phyloP scores from a whole-genome alignment of 1,140 invertebrate species.

The Frieseomelitta varia region DNA sequence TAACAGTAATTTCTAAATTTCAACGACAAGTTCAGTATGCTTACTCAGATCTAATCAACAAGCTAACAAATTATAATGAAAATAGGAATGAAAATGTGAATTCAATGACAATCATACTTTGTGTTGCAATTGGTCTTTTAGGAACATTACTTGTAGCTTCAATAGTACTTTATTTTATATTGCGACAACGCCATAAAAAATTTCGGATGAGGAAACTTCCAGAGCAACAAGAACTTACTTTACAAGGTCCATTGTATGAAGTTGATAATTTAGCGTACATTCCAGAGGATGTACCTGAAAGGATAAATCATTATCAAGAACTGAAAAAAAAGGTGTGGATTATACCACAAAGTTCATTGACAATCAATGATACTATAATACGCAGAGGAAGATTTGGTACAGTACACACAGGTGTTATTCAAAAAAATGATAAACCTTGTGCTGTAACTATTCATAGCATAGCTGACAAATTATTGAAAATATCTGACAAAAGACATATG shows the following conservation, averaged over 20 bases:
- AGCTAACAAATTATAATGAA: constrained; percentile 67
- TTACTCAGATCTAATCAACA: constrained; percentile 85
- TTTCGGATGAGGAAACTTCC: constrained; percentile 81
- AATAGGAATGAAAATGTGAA: constrained; percentile 68
- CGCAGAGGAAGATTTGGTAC: constrained; percentile 89
- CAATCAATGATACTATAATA: constrained; percentile 86
- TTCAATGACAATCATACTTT: constrained; percentile 81
- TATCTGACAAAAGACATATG: constrained; percentile 86
- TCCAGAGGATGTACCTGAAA: constrained; percentile 86
- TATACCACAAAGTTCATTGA: constrained; percentile 87
- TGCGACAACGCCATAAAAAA: constrained; percentile 83
- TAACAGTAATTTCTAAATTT: constrained; percentile 88
- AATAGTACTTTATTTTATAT: constrained; percentile 84
- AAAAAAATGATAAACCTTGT: constrained; percentile 81
- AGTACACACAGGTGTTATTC: constrained; percentile 86
- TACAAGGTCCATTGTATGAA: constrained; percentile 86
- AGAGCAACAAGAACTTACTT: constrained; percentile 86
- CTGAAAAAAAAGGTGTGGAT: constrained; percentile 89
- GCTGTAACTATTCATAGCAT: constrained; percentile 80
- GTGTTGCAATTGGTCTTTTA: constrained; percentile 85
- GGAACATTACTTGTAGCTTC: constrained; percentile 84
- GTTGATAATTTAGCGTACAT: constrained; percentile 84
- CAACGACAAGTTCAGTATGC: constrained; percentile 85
- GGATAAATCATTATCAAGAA: constrained; percentile 87
- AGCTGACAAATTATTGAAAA: constrained; percentile 84